A percentile compares a stretch with the other conserved stretches of the same genome.
Conservation (phyloP, 1,140 invertebrate species). For the Panagrolaimus sp. region DNA sequence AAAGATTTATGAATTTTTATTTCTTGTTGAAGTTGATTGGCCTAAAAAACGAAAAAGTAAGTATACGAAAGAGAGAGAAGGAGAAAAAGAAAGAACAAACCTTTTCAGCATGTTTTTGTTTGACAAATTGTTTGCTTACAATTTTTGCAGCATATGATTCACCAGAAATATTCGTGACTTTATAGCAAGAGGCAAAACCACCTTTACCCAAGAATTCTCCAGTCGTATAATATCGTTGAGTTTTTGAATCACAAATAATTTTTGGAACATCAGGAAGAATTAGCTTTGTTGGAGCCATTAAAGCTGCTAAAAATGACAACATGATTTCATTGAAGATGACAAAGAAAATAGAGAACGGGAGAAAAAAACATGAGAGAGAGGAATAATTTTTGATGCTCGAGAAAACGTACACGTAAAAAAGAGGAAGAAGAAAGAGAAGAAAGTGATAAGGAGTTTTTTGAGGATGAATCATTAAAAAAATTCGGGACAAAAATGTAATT, state of each 20-base stretch:
- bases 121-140: constrained; percentile 18
- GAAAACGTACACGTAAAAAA: too few species aligned
- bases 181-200: constrained; percentile 95
- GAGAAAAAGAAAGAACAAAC: constrained; percentile 12
- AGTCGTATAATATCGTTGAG: constrained; percentile 67
- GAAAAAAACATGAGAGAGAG: too few species aligned
- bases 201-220: constrained; percentile 67
- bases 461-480: too few species aligned
- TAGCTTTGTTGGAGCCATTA: too few species aligned
- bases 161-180: constrained; percentile 9
- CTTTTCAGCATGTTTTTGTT: constrained; percentile 5
- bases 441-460: too few species aligned
- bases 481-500: too few species aligned
- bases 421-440: too few species aligned
- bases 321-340: too few species aligned
- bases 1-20: constrained; percentile 83
- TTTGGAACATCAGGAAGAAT: neutral
- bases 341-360: too few species aligned
- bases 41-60: constrained; percentile 19
- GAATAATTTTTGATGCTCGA: too few species aligned
- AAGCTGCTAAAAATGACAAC: too few species aligned
- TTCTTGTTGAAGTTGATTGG: constrained; percentile 69
- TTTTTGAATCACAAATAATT: constrained; percentile 87
- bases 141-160: constrained; percentile 16
- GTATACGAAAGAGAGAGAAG: neutral